phyloP scores from a whole-genome alignment of 2,113 vertebrate species.

The Brachirus orientalis region DNA sequence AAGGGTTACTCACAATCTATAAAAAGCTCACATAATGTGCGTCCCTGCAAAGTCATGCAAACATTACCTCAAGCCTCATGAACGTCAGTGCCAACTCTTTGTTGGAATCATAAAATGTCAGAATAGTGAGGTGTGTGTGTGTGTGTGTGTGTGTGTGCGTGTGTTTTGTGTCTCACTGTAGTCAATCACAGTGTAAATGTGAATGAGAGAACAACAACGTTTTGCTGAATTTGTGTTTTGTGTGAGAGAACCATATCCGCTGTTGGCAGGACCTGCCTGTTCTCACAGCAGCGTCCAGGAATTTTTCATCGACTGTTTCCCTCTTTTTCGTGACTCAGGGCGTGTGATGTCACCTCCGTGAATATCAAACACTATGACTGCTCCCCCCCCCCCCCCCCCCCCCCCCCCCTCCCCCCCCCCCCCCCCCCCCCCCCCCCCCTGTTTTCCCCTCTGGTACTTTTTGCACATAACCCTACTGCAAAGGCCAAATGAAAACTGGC shows the following conservation, averaged over 20 bases:
- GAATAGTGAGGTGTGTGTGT: slow-evolving; percentile 18
- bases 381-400: no score
- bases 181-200: slow-evolving; percentile 28
- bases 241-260: slow-evolving; percentile 38
- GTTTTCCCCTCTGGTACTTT: slow-evolving; percentile 23
- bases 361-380: slow-evolving; percentile 49
- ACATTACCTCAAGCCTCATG: slow-evolving; percentile 9
- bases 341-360: slow-evolving; percentile 66
- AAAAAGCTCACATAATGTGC: not conserved
- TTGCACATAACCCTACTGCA: slow-evolving; percentile 10
- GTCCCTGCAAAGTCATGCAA: not conserved
- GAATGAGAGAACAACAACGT: slow-evolving; percentile 22
- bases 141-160: slow-evolving; percentile 2
- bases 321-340: slow-evolving; percentile 50
- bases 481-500: not conserved
- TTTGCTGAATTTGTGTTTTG: slow-evolving; percentile 8
- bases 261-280: slow-evolving; percentile 63
- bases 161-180: no score
- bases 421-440: no score
- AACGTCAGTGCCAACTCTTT: not conserved
- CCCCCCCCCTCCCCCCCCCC: no score
- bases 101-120: slow-evolving; percentile 13
- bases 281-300: slow-evolving; percentile 73
- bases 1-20: slow-evolving; percentile 8
- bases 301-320: slow-evolving; percentile 55